Evolutionary conservation across 1,140 invertebrate species (phyloP), one percentile per base, ranked within the genome.

Genomic region (Cryptotermes secundus): DNA sequence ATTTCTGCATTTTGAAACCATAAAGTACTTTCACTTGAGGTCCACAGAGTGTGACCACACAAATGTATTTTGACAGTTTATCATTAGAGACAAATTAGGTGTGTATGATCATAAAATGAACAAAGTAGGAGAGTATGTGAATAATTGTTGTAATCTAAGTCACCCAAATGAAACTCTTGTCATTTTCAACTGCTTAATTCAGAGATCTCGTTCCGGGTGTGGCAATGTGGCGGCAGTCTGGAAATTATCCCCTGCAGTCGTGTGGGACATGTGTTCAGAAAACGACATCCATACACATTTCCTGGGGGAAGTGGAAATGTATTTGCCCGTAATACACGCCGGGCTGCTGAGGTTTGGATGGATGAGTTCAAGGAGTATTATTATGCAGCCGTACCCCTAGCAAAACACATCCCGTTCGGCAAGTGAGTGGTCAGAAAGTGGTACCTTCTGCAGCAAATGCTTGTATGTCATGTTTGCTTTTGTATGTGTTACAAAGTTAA

Each of bases 321-420:
- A 35, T 97, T 97, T 88, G 96, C 96, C 2, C 91, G 95, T 86
- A 98, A 98, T 89, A 97, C 96, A 19, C 91, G 96, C 85, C 90
- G 97, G 81, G 96, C 96, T 2, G 96, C 96, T n/a, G 97, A 98
- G 91, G 97, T 98, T 72, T 98, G 97, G 97, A 97, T 98, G 96
- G 97, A 98, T 88, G 95, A 97, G 84, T 98, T 97, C 90, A 98
- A 98, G 89, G 94, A 97, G 86, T 96, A 96, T 88, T 98, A 97
- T 88, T 98, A 98, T 88, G 93, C 95, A 79, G 94, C 96, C 42
- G 96, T 97, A 86, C 96, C 96, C 45, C 88, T 97, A 65, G 96
- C 96, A 22, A 95, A 95, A 88, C 96, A 96, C 89, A 95, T 97
- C 86, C 94, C 95, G 79, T 97, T 94, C 89, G 96, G 96, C 93